These are phyloP conservation scores for Labia minor DNA, from an alignment of 2,888 invertebrate genomes.

Conservation along the genomic window DNA sequence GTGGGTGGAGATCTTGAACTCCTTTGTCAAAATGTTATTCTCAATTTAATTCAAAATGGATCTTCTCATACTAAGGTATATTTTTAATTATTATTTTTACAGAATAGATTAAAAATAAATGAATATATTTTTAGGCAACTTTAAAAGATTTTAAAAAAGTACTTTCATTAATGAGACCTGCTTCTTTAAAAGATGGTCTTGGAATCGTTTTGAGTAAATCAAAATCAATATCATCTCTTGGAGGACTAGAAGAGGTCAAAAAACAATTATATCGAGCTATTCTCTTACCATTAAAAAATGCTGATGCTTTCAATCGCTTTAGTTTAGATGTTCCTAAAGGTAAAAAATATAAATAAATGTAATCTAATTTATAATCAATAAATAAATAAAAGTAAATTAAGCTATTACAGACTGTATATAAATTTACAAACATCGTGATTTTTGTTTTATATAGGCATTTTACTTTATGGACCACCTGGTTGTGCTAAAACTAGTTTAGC, in stretches of 20 bases:
- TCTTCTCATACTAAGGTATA: neutral
- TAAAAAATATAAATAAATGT: conserved; percentile 24
- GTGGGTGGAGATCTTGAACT: conserved; percentile 45
- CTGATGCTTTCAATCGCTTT: conserved; percentile 43
- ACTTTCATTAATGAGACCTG: conserved; percentile 35
- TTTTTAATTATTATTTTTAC: neutral
- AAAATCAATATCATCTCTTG: conserved; percentile 41
- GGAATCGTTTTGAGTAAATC: conserved; percentile 36
- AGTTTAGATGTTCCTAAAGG: conserved; percentile 46
- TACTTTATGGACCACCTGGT: conserved; percentile 54
- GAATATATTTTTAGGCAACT: neutral
- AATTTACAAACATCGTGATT: neutral
- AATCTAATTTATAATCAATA: too few species aligned
- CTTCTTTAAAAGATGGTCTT: conserved; percentile 39
- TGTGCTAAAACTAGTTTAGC: conserved; percentile 55
- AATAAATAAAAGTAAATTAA: neutral
- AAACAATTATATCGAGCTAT: conserved; percentile 42
- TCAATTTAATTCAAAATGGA: neutral
- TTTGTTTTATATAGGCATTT: conserved; percentile 36
- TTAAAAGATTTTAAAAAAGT: conserved; percentile 33
- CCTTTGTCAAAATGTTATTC: conserved; percentile 36
- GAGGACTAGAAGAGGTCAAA: conserved; percentile 45
- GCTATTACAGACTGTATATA: neutral
- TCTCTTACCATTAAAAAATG: conserved; percentile 46
- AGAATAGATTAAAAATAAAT: neutral